Base-by-base conservation (phyloP, 2,113 vertebrate species). In the Psephotus haematonotus region DNA sequence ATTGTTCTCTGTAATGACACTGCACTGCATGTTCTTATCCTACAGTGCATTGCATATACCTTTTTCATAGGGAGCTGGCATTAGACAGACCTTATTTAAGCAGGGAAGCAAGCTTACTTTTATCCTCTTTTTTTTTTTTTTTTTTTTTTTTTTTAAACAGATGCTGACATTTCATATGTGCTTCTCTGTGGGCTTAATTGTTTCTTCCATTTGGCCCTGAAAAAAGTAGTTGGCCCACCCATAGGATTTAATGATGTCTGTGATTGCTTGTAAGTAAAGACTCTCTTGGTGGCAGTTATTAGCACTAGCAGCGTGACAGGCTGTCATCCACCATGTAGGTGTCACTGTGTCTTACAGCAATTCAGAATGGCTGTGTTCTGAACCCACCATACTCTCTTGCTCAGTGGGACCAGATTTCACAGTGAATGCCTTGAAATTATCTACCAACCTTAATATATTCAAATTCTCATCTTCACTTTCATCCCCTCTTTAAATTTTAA, bases 381-480 rank as follows among this genome's bases (percentile, higher is more conserved):
- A 95, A 82, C 18, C 47, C 47, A 57, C 47, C 62, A 71, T 24
- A 35, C 35, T 60, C 11, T 16, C 1, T 7, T 27, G 27, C 91
- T 95, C 86, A 64, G 77, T 84, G 65, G 81, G 88, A 93, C 47
- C 83, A 95, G 81, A 91, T 96, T 96, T 95, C 83, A 46, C 76
- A 86, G 80, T 35, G 78, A 82, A 80, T 60, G 29, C 29, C 52
- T 92, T 92, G 88, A 82, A 88, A 88, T 90, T 82, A 69, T 89
- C 84, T 37, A 82, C 33, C 3, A 0, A 55, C 17, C n/a, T 72
- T 60, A 92, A 90, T 79, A 87, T 90, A 95, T 91, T 83, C 64
- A 77, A 88, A 83, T 78, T 90, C 35, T 80, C 8, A 29, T 91
- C 37, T 75, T 75, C 22, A 33, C 9, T 86, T 90, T 87, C 64